These are phyloP conservation scores for Hydraecia micacea DNA, from an alignment of 2,888 invertebrate species.

Conservation along the genomic window DNA sequence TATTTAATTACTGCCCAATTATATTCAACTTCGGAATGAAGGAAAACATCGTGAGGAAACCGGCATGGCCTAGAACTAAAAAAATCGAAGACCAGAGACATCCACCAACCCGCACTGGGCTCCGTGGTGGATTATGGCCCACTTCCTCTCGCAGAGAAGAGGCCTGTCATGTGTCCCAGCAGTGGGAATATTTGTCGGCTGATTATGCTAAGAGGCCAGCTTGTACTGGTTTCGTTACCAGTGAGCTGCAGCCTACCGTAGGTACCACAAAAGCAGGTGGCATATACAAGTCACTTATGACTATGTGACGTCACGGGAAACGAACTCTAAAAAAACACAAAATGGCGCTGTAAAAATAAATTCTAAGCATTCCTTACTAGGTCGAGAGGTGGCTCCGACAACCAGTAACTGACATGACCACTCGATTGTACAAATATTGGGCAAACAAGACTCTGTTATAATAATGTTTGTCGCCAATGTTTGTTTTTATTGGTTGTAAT, in stretches of 20 bases:
- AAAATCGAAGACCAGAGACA: no score
- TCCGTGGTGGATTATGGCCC: no score
- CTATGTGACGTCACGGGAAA: slow-evolving; percentile 5
- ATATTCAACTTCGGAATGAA: no score
- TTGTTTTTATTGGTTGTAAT: slow-evolving; percentile 73
- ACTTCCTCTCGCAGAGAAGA: no score
- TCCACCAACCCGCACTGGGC: no score
- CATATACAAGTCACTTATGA: background rate
- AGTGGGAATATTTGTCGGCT: no score
- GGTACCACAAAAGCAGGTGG: background rate
- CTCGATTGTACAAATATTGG: slow-evolving; percentile 79
- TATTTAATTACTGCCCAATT: no score
- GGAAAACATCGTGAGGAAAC: background rate
- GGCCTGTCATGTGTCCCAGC: no score
- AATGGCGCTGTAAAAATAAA: slow-evolving; percentile 45
- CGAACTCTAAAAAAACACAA: background rate
- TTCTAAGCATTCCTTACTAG: slow-evolving; percentile 43
- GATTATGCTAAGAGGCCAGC: background rate
- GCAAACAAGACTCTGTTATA: slow-evolving; percentile 75
- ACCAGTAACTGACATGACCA: slow-evolving; percentile 66
- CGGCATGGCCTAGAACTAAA: no score
- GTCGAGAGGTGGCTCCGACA: slow-evolving; percentile 60
- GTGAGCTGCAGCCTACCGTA: background rate
- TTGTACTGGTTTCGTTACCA: background rate
- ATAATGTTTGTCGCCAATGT: slow-evolving; percentile 76